Evolutionary conservation across 2,888 invertebrate genomes (phyloP), one percentile per base, ranked within the genome.

Genomic region (Syrphus vitripennis): DNA sequence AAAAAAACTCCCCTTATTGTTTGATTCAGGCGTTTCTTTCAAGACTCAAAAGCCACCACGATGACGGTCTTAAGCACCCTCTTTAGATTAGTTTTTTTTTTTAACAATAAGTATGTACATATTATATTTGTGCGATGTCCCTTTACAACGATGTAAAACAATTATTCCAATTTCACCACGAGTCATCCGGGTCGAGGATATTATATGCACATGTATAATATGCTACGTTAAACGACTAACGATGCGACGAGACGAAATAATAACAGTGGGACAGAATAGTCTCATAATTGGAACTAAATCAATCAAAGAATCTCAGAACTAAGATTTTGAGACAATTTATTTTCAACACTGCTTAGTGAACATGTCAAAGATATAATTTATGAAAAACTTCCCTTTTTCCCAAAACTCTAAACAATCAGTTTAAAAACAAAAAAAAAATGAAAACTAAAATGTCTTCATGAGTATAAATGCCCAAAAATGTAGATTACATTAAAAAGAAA

Each of bases 161-260:
- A 63, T 5, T 40, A 50, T 55, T 55, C 55, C 29, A 59, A 59
- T 59, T 59, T 59, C 7, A 34, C 63, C 24, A 40, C 53, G 45
- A 63, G 74, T 50, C 79, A 72, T 70, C 24, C 48, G 69, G 74
- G 75, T 70, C 63, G 79, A 79, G 74, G 75, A 80, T 79, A 70
- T 65, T 50, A 4, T 65, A 69, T 74, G 69, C 55, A 70, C 74
- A 83, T 74, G 40, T 69, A 78, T 74, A 79, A 75, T 79, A 45
- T 29, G 63, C 48, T 34, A 65, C 26, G 75, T 75, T 75, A 65
- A 69, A 55, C 69, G 61, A 55, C 21, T 14, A 37, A 21, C 21
- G 29, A 29, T 9, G 1, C 21, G 29, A 29, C 14, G 1, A 14
- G 34, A 19, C 14, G n/a, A n/a, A n/a, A n/a, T n/a, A n/a, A n/a